Evolutionary conservation across 2,113 vertebrate species (phyloP).

Genomic region (Uria aalge): DNA sequence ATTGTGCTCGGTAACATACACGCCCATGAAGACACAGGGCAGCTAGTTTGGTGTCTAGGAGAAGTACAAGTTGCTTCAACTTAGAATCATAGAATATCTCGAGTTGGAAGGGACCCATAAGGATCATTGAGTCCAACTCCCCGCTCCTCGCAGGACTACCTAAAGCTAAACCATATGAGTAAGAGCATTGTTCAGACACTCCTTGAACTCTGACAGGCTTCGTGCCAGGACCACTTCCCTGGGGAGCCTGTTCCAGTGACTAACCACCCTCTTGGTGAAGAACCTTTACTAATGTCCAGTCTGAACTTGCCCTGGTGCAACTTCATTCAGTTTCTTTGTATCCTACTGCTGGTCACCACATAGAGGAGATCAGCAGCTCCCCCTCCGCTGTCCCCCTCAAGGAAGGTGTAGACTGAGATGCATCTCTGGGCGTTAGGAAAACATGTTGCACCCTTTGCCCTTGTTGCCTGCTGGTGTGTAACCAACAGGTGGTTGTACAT

Average conservation of each 20-base stretch:
- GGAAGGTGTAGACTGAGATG: not conserved
- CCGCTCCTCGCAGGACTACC: not conserved
- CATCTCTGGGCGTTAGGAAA: not conserved
- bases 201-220: not conserved
- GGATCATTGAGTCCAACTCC: not conserved
- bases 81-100: not conserved
- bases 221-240: not conserved
- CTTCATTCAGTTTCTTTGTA: accelerated
- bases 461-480: not conserved
- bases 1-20: not conserved
- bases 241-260: not conserved
- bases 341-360: not conserved
- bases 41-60: not conserved
- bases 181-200: accelerated
- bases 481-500: accelerated
- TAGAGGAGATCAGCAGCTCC: not conserved
- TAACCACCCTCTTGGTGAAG: not conserved
- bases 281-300: not conserved
- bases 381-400: not conserved
- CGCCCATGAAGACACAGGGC: not conserved
- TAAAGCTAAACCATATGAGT: not conserved
- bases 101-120: not conserved
- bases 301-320: not conserved
- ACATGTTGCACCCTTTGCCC: not conserved
- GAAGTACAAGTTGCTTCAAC: not conserved